A percentile compares a stretch with the other conserved stretches of the same genome.
These are phyloP conservation scores for Penaeus indicus DNA, from an alignment of 1,140 invertebrate genomes.

Conservation along the genomic window DNA sequence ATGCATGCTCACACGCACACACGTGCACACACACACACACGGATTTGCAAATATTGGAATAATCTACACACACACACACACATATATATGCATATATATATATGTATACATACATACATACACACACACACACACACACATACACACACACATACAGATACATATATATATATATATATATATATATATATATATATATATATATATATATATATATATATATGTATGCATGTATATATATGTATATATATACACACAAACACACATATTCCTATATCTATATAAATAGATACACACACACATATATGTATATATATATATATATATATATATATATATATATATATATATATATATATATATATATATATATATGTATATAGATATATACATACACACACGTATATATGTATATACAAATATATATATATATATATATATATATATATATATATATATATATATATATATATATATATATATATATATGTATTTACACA, in stretches of 20 bases:
- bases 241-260: not conserved
- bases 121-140: not conserved
- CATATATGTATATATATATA: not conserved
- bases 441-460: no score
- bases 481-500: no score
- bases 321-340: not conserved
- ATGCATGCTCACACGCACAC: not conserved
- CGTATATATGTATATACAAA: no score
- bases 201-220: not conserved
- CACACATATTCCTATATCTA: not conserved
- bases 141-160: not conserved
- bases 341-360: not conserved
- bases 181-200: slow-evolving; percentile 11
- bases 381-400: not conserved
- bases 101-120: no score
- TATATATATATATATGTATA: not conserved
- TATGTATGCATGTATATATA: not conserved
- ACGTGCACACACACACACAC: not conserved
- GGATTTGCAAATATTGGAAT: not conserved
- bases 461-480: no score
- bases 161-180: not conserved
- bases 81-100: no score
- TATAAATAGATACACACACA: not conserved
- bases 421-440: no score
- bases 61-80: not conserved